Evolutionary conservation across 92 coral and sea anemone species (phyloP).

Genomic region (Umimayanthus chanpuru): DNA sequence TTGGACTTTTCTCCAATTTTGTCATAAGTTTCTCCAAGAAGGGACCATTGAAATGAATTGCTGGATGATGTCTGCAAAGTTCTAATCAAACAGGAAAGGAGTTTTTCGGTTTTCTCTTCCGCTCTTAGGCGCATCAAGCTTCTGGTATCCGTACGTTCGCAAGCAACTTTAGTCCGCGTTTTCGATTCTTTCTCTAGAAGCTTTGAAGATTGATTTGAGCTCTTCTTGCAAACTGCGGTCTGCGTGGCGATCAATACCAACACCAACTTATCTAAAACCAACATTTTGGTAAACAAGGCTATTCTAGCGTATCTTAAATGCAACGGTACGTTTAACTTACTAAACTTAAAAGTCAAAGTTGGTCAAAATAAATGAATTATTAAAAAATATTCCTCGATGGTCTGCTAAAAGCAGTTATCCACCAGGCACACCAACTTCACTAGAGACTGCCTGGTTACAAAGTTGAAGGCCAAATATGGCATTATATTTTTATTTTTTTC

Average conservation of each 20-base stretch:
- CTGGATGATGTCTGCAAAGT: slow-evolving; percentile 58
- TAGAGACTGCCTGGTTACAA: slow-evolving; percentile 17
- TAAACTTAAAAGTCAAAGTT: background rate
- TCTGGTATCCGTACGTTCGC: slow-evolving; percentile 58
- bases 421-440: background rate
- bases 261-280: slow-evolving; percentile 3
- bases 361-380: no score
- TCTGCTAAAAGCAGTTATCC: background rate
- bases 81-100: slow-evolving; percentile 69
- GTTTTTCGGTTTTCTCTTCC: slow-evolving; percentile 65
- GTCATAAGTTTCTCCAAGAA: slow-evolving; percentile 77
- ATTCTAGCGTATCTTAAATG: background rate
- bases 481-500: no score
- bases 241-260: background rate
- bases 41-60: slow-evolving; percentile 73
- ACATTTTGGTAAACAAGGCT: background rate
- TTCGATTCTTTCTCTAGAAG: slow-evolving; percentile 72
- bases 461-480: background rate
- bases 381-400: no score
- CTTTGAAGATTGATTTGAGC: slow-evolving; percentile 58
- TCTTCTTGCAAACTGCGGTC: slow-evolving; percentile 41
- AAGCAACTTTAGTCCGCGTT: slow-evolving; percentile 54
- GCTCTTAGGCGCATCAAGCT: slow-evolving; percentile 73
- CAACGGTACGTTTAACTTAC: background rate
- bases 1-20: slow-evolving; percentile 53